Evolutionary conservation across 1,140 invertebrate species (phyloP), one percentile per base, ranked within the genome.

Genomic region (Neuroterus valhalla): DNA sequence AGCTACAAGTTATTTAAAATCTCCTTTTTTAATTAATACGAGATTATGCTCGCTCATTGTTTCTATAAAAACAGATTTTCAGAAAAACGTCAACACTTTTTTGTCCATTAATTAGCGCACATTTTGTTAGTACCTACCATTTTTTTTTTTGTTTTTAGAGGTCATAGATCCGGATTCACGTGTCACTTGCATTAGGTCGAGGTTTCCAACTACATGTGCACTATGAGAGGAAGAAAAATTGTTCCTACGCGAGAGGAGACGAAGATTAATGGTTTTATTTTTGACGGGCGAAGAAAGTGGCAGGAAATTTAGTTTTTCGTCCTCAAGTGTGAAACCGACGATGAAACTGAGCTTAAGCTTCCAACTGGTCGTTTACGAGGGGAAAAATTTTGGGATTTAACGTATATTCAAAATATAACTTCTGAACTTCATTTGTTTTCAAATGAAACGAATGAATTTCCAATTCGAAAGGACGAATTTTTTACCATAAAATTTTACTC

Each of bases 201-300:
- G 17, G 17, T 19, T 52, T 19, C 19, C 50, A 21, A 21, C 19
- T 19, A 5, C 17, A 48, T 52, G 19, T 52, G 50, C 17, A 52
- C 19, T 52, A 23, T 19, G 19, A 21, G 19, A 8, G 21, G 23
- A 52, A 52, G 50, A 52, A 52, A 11, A 52, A 52, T 52, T 52
- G 50, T 52, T 12, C 8, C 50, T 23, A 11, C 3, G 19, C 19
- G 50, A 26, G 11, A 19, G 38, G 48, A 26, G 23, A 50, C 26
- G 21, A 46, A 48, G 43, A 43, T 69, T 69, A 69, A 72, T 72
- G 19, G 5, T 31, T 31, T 68, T 15, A 8, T 43, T 66, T 10
- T 68, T 80, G 74, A 21, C 66, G 82, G 81, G 81, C 82, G 50
- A 82, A 52, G 50, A 52, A 52, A 52, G 50, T 52, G 50, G 50